Evolutionary conservation across 2,797 vertebrate genomes (phyloP).

Genomic region (Gouania willdenowi): DNA sequence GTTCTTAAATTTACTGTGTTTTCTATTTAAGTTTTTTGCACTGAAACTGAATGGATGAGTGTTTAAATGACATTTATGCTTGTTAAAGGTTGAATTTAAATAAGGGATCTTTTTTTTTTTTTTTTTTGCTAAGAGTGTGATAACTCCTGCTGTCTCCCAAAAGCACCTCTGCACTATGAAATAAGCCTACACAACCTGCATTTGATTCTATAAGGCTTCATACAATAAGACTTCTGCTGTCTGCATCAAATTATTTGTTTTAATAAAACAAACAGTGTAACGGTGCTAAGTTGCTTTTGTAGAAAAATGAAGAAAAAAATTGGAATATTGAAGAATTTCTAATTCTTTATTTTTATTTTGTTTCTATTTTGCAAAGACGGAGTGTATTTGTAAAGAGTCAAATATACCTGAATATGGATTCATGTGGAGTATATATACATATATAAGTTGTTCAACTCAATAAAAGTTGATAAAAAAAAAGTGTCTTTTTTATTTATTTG

Average conservation of each 20-base stretch:
- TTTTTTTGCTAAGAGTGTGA: constrained; percentile 53
- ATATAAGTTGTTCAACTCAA: constrained; percentile 48
- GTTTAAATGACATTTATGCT: constrained; percentile 52
- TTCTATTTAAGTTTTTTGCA: constrained; percentile 70
- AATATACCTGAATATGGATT: constrained; percentile 43
- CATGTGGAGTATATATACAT: constrained; percentile 44
- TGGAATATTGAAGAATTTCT: constrained; percentile 54
- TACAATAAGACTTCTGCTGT: neutral
- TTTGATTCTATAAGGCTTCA: too few species aligned
- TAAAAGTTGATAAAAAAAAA: constrained; percentile 42
- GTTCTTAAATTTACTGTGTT: constrained; percentile 61
- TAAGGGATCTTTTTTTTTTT: constrained; percentile 52
- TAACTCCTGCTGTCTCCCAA: constrained; percentile 43
- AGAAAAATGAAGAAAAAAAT: too few species aligned
- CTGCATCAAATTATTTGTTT: neutral
- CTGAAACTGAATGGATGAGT: constrained; percentile 70
- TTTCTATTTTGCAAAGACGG: constrained; percentile 56
- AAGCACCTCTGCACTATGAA: constrained; percentile 36
- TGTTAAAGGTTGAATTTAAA: constrained; percentile 59
- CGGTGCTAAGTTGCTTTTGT: constrained; percentile 45
- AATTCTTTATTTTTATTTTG: constrained; percentile 18
- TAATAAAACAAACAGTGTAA: neutral
- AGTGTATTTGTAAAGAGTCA: constrained; percentile 55
- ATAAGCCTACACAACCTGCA: neutral
- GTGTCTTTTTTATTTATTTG: neutral